These are phyloP conservation scores for Lucilia sericata DNA, from an alignment of 1,140 invertebrate species.

Conservation along the genomic window DNA sequence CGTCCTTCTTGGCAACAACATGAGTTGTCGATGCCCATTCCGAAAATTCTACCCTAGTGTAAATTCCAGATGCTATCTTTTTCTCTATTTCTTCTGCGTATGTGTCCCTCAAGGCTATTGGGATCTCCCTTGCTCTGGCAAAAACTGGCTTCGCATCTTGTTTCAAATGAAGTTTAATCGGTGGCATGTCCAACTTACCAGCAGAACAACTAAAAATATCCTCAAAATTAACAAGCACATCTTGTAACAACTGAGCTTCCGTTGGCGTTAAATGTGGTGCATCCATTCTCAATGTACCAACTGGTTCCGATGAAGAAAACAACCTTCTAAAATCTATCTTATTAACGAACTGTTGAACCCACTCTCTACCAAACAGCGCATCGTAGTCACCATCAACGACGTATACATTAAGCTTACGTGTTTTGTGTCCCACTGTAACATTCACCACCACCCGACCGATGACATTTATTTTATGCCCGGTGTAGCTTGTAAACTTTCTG, in stretches of 20 bases:
- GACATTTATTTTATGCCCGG: slow-evolving; percentile 17
- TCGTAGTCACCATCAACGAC: slow-evolving; percentile 29
- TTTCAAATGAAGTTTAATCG: slow-evolving; percentile 35
- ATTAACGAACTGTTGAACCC: neutral
- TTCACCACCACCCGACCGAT: neutral
- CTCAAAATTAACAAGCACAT: slow-evolving; percentile 1
- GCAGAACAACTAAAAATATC: slow-evolving; percentile 12
- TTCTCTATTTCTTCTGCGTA: slow-evolving; percentile 48
- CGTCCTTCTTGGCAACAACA: slow-evolving; percentile 30
- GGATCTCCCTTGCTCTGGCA: slow-evolving; percentile 21
- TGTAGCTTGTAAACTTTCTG: slow-evolving; percentile 29
- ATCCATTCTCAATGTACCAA: neutral
- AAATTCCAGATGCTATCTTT: slow-evolving; percentile 51
- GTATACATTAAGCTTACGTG: slow-evolving; percentile 7
- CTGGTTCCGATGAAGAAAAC: slow-evolving; percentile 24
- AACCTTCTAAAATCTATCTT: neutral
- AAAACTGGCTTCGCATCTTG: slow-evolving; percentile 20
- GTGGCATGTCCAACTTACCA: slow-evolving; percentile 22
- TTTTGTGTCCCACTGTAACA: slow-evolving; percentile 3
- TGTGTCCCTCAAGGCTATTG: slow-evolving; percentile 1
- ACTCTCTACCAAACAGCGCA: slow-evolving; percentile 20
- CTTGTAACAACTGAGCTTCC: neutral
- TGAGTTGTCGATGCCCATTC: slow-evolving; percentile 46
- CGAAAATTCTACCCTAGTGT: slow-evolving; percentile 48
- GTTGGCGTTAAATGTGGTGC: neutral